Conservation (phyloP, 2,888 invertebrate species). For the Noctua pronuba region DNA sequence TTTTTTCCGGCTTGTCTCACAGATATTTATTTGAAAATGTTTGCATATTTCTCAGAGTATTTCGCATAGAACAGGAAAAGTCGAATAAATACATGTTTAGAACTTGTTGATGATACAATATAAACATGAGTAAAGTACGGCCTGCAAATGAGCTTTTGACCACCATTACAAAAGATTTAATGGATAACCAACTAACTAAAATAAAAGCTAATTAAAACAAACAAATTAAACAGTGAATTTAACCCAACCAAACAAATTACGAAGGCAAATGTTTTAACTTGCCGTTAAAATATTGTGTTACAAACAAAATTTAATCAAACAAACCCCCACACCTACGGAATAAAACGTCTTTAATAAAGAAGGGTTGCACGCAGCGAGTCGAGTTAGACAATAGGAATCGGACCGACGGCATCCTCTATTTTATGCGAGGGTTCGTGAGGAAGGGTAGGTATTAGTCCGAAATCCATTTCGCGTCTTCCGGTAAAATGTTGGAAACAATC, state of each 20-base stretch:
- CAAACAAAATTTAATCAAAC: slow-evolving; percentile 70
- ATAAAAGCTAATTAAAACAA: slow-evolving; percentile 44
- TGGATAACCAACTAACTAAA: slow-evolving; percentile 4
- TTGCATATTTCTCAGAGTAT: slow-evolving; percentile 8
- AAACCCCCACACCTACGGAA: slow-evolving; percentile 79
- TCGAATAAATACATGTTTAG: neutral
- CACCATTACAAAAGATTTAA: slow-evolving; percentile 6
- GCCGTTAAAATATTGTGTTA: slow-evolving; percentile 66
- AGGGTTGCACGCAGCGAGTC: slow-evolving; percentile 85
- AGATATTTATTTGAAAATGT: slow-evolving; percentile 42
- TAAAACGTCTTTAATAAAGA: slow-evolving; percentile 79
- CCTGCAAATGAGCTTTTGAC: neutral
- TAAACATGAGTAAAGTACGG: neutral
- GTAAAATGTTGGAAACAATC: slow-evolving; percentile 85
- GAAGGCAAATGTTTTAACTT: slow-evolving; percentile 52
- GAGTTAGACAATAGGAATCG: slow-evolving; percentile 86
- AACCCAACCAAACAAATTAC: slow-evolving; percentile 51
- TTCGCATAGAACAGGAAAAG: slow-evolving; percentile 8
- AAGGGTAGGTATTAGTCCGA: slow-evolving; percentile 85
- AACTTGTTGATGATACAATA: slow-evolving; percentile 3
- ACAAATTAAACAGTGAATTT: slow-evolving; percentile 48
- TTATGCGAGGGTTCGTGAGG: slow-evolving; percentile 83
- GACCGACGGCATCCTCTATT: slow-evolving; percentile 84
- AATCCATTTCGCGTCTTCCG: slow-evolving; percentile 86
- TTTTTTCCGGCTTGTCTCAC: slow-evolving; percentile 30